phyloP scores from a whole-genome alignment of 2,797 vertebrate genomes.

The Hapalemur alaotrensis region DNA sequence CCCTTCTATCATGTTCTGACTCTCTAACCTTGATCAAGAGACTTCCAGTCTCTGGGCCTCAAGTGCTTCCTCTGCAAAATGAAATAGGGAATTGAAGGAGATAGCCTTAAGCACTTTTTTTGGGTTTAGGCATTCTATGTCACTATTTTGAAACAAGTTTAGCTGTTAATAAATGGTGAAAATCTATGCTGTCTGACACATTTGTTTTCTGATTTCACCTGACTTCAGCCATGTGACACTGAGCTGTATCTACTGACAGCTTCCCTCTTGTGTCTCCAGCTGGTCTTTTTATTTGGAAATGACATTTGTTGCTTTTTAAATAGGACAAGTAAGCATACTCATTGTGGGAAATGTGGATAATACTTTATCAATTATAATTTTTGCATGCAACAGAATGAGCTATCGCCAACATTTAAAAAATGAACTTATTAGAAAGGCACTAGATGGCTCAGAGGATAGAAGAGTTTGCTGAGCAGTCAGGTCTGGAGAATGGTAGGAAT shows the following conservation, averaged over 20 bases:
- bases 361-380: not conserved
- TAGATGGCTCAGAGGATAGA: not conserved
- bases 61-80: not conserved
- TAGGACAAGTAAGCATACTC: not conserved
- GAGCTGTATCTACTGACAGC: not conserved
- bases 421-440: not conserved
- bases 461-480: not conserved
- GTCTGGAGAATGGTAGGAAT: not conserved
- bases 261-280: not conserved
- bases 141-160: not conserved
- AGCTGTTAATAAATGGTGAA: not conserved
- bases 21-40: not conserved
- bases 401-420: not conserved
- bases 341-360: not conserved
- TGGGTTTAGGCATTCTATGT: not conserved
- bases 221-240: not conserved
- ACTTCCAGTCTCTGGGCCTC: not conserved
- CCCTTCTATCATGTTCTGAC: not conserved
- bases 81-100: not conserved
- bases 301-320: not conserved
- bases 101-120: not conserved
- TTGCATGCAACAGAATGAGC: not conserved
- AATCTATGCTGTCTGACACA: not conserved
- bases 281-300: conserved; percentile 5
- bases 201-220: not conserved